Conservation (phyloP, 2,797 vertebrate genomes). For the Lacerta bilineata region DNA sequence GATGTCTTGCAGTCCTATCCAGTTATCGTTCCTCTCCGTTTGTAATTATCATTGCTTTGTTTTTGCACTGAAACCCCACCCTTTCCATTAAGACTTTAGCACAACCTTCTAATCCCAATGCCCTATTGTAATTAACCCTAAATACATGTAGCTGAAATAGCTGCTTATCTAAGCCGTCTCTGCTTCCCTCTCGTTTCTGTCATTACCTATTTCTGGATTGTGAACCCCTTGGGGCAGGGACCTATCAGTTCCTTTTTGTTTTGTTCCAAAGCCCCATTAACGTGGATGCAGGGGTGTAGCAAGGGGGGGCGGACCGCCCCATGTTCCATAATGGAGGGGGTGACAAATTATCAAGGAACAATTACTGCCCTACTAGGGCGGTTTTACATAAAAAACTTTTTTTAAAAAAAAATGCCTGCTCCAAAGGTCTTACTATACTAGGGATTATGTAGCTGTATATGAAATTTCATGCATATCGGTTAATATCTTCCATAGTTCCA, state of each 20-base stretch:
- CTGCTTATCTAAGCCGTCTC: neutral
- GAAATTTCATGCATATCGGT: too few species aligned
- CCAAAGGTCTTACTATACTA: too few species aligned
- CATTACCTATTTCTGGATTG: neutral
- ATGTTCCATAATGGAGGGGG: too few species aligned
- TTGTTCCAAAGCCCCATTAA: neutral
- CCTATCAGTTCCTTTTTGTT: neutral
- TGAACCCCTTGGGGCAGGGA: neutral
- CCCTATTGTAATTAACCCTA: neutral
- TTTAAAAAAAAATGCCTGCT: too few species aligned
- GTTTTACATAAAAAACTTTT: too few species aligned
- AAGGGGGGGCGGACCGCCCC: too few species aligned
- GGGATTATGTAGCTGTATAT: too few species aligned
- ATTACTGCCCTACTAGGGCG: too few species aligned
- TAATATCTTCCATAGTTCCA: too few species aligned
- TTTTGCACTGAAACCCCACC: neutral
- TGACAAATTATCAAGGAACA: too few species aligned
- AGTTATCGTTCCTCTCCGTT: neutral
- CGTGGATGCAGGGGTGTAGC: neutral
- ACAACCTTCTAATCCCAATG: neutral
- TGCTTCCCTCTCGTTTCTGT: neutral
- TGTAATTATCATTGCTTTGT: neutral
- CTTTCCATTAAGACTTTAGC: neutral
- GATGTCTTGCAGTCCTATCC: neutral
- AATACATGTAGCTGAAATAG: neutral